Base-by-base conservation (phyloP, 2,113 vertebrate species). In the Pangasianodon gigas region DNA sequence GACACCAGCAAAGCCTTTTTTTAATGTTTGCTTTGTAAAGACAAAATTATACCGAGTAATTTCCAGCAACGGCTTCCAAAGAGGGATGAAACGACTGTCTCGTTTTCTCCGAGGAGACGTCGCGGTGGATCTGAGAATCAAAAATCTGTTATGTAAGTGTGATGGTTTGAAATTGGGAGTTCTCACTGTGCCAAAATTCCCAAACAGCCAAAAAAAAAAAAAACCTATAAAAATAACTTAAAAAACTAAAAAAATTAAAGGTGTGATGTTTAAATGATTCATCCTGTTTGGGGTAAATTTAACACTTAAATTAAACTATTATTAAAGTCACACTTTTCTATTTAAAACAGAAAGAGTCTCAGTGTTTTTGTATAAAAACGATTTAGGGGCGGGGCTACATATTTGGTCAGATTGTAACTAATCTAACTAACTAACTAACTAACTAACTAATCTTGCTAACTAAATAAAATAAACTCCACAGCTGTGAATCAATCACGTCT, bases 11-110 rank as follows among this genome's bases (percentile, higher is more conserved):
- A 85, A 90, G 84, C 16, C 80, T 46, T 87, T 82, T 54, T 92
- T 90, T 90, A 91, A 90, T 92, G 89, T 91, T 91, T 86, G 46
- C 90, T 92, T 92, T 89, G 81, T 89, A 89, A 91, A 90, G 44
- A 85, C 29, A 7, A 85, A 85, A 85, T 84, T 77, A 84, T 51
- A 75, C 21, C 6, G 56, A 83, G 65, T 77, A 7, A 86, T 88
- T 90, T 90, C 88, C 54, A 48, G 91, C 37, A 26, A 44, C 5
- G n/a, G 41, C 84, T 88, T 85, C 51, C 54, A 86, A 37, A 46
- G 54, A 24, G 18, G 24, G 29, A 67, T 58, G 62, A 89, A 85
- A 65, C 71, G 67, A 37, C 54, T 58, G 83, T 32, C 41, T 46
- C 41, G 9, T 18, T 44, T 60, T 26, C 74, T 46, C 44, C 6